Evolutionary conservation across 2,888 invertebrate species (phyloP).

Genomic region (Microctonus hyperodae): DNA sequence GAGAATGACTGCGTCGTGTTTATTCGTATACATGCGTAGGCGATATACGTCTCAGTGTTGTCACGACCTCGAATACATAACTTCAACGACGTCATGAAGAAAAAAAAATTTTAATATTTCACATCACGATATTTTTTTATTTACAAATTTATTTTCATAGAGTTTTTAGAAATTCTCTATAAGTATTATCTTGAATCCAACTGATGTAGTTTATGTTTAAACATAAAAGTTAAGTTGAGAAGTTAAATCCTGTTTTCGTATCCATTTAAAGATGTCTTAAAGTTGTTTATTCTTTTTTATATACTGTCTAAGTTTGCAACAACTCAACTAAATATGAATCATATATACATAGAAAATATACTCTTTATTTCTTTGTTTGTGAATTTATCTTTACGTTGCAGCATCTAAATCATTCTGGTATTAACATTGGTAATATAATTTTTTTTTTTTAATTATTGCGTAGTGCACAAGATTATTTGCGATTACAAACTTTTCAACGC

Average conservation of each 20-base stretch:
- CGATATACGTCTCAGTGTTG: slow-evolving; percentile 37
- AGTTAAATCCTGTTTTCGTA: slow-evolving; percentile 11
- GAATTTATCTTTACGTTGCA: not conserved
- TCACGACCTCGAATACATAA: slow-evolving; percentile 36
- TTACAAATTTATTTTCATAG: not conserved
- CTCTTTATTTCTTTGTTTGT: slow-evolving; percentile 3
- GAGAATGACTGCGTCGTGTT: slow-evolving; percentile 35
- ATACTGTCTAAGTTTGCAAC: slow-evolving; percentile 11
- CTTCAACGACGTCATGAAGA: slow-evolving; percentile 33
- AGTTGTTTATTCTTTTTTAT: not conserved
- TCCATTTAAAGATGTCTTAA: slow-evolving; percentile 31
- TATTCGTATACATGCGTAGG: slow-evolving; percentile 40
- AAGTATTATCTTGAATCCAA: not conserved
- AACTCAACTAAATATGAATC: slow-evolving; percentile 24
- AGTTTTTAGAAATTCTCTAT: not conserved
- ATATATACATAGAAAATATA: slow-evolving; percentile 5
- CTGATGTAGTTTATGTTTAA: not conserved
- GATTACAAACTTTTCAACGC: not conserved
- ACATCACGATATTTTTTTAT: not conserved
- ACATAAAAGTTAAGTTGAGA: not conserved
- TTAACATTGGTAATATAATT: not conserved
- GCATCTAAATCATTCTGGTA: not conserved
- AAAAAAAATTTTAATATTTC: slow-evolving; percentile 19
- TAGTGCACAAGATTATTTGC: not conserved
- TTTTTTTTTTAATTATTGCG: not conserved